phyloP scores from a whole-genome alignment of 2,113 vertebrate genomes.

The Narcine bancroftii region DNA sequence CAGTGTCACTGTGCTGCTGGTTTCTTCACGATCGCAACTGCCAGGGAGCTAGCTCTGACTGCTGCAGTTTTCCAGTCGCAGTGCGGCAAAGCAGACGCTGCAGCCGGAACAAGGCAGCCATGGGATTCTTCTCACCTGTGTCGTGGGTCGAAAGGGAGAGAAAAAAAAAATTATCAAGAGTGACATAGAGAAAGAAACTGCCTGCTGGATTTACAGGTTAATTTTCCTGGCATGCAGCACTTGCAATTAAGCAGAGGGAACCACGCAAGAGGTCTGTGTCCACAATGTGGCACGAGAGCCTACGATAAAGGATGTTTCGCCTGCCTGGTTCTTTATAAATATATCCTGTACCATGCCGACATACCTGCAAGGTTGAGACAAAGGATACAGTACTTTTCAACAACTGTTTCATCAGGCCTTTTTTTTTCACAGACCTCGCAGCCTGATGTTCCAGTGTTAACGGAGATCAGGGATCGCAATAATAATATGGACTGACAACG shows the following conservation, averaged over 20 bases:
- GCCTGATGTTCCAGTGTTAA: slow-evolving; percentile 44
- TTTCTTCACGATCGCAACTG: slow-evolving; percentile 62
- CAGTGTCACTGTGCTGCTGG: slow-evolving; percentile 70
- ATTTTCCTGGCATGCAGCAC: slow-evolving; percentile 52
- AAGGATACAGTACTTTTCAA: slow-evolving; percentile 48
- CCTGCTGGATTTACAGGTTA: slow-evolving; percentile 50
- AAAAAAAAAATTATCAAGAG: slow-evolving; percentile 44
- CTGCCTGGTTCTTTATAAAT: slow-evolving; percentile 43
- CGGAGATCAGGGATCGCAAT: slow-evolving; percentile 42
- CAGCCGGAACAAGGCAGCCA: slow-evolving; percentile 52
- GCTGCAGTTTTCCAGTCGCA: slow-evolving; percentile 60
- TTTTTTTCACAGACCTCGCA: slow-evolving; percentile 37
- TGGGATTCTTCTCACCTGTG: slow-evolving; percentile 43
- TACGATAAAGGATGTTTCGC: slow-evolving; percentile 48
- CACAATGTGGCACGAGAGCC: slow-evolving; percentile 42
- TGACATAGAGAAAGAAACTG: slow-evolving; percentile 51
- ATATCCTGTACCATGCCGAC: slow-evolving; percentile 42
- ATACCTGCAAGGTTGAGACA: slow-evolving; percentile 54
- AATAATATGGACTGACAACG: slow-evolving; percentile 44
- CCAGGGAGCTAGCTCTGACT: slow-evolving; percentile 55
- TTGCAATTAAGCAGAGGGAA: slow-evolving; percentile 53
- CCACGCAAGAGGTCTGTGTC: slow-evolving; percentile 50
- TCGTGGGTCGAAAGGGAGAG: slow-evolving; percentile 39
- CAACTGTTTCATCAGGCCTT: slow-evolving; percentile 52
- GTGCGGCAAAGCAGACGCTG: slow-evolving; percentile 59